Base-by-base conservation (phyloP, 1,140 invertebrate genomes). In the Olivierus martensii region DNA sequence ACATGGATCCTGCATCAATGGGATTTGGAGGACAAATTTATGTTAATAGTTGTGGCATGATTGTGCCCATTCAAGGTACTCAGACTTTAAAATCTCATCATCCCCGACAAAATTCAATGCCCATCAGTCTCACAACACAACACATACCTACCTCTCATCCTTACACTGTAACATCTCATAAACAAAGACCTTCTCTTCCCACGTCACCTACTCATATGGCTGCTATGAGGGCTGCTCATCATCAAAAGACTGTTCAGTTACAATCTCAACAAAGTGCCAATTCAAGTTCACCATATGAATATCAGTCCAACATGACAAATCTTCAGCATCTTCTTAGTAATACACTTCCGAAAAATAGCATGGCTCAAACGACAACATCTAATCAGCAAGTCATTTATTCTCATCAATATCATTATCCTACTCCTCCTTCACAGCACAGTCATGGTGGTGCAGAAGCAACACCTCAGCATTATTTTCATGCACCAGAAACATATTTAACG, bases 201-300 rank as follows among this genome's bases (percentile, higher is more conserved):
- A 93, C 88, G 46, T 93, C 89, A 28, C 91, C 91, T 4, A 92
- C 89, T 9, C 90, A 94, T 67, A 91, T 94, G 66, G 87, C 88
- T 45, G 91, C 89, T 2, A 81, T 94, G 78, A 74, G 86, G 47
- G 82, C 84, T 44, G 83, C 84, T 15, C 85, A 86, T 9, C 85
- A 88, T 59, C 83, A 87, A 63, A 85, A 88, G 45, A 15, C 28
- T 28, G 58, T 62, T 42, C 62, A 63, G 10, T 69, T 62, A 39
- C 69, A 62, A 28, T 88, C 86, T 63, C 83, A 79, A 46, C 52
- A 59, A 37, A 75, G 86, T 46, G 84, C 84, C 6, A 84, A 82
- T 15, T 69, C 92, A 51, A 88, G 89, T 10, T 91, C 87, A 44
- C 92, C 88, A 34, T 90, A 90, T 4, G 90, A 88, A 10, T 88